phyloP scores from a whole-genome alignment of 2,888 invertebrate species.

The Palloptera scutellata region DNA sequence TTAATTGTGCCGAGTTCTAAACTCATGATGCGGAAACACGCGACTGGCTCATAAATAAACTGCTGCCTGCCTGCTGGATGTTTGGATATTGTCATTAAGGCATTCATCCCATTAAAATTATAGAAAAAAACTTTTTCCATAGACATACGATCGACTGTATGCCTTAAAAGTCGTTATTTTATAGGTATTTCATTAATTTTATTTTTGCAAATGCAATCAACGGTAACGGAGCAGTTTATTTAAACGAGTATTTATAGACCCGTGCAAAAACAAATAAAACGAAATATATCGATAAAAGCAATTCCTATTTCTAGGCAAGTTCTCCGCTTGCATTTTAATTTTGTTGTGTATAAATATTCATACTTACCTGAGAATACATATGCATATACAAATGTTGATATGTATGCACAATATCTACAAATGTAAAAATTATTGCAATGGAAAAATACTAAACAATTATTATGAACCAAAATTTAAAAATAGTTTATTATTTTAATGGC shows the following conservation, averaged over 20 bases:
- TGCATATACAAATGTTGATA: no score
- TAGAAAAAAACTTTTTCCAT: background rate
- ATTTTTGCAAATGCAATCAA: constrained; percentile 15
- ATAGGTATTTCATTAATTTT: no score
- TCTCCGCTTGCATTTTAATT: no score
- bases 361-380: background rate
- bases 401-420: background rate
- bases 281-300: background rate
- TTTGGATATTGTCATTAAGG: background rate
- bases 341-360: background rate
- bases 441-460: background rate
- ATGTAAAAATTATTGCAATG: background rate
- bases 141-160: background rate
- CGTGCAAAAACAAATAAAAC: constrained; percentile 1
- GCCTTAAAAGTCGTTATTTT: background rate
- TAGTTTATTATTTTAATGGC: no score
- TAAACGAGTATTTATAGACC: no score
- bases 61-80: background rate
- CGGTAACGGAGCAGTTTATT: constrained; percentile 7
- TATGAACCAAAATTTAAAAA: no score
- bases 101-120: background rate
- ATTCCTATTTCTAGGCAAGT: no score
- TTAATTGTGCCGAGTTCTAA: background rate
- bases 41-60: constrained; percentile 12
- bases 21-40: constrained; percentile 28